Percentiles rank a stretch among this genome's conserved stretches.
phyloP scores from a whole-genome alignment of 2,113 vertebrate genomes.

The Hystrix brachyura region DNA sequence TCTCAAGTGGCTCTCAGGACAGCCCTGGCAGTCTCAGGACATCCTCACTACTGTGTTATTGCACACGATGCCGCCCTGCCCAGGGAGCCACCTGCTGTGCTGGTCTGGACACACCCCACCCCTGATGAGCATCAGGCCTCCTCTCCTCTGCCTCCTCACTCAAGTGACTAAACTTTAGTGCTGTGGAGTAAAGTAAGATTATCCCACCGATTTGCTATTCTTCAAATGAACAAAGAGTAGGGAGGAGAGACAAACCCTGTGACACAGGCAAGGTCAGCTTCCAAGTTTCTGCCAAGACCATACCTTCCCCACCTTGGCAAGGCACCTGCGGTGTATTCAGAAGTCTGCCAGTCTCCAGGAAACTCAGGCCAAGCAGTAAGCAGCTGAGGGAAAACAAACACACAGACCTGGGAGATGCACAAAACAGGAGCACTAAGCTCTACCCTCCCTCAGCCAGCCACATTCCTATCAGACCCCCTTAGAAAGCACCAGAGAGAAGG shows the following conservation, averaged over 20 bases:
- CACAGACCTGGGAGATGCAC: background rate
- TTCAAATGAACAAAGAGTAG: background rate
- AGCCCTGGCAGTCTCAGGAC: constrained; percentile 76
- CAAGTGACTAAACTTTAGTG: background rate
- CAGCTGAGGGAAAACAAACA: background rate
- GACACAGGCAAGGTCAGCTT: background rate
- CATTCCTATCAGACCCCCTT: background rate
- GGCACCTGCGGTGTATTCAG: background rate
- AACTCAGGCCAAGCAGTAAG: background rate
- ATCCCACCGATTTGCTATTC: constrained; percentile 30
- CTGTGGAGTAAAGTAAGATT: background rate
- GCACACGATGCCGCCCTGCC: constrained; percentile 54
- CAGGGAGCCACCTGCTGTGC: constrained; percentile 37
- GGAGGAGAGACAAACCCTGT: background rate
- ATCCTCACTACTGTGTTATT: constrained; percentile 80
- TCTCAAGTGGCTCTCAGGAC: constrained; percentile 76
- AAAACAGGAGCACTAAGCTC: background rate
- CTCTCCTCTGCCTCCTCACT: background rate
- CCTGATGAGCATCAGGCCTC: background rate
- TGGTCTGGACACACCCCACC: background rate
- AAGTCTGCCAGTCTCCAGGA: background rate
- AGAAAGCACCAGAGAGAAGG: constrained; percentile 68
- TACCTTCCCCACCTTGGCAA: background rate
- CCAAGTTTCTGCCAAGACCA: background rate
- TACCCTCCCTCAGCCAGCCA: background rate